Conservation (phyloP, 1,140 invertebrate genomes). For the Mylabris phalerata region DNA sequence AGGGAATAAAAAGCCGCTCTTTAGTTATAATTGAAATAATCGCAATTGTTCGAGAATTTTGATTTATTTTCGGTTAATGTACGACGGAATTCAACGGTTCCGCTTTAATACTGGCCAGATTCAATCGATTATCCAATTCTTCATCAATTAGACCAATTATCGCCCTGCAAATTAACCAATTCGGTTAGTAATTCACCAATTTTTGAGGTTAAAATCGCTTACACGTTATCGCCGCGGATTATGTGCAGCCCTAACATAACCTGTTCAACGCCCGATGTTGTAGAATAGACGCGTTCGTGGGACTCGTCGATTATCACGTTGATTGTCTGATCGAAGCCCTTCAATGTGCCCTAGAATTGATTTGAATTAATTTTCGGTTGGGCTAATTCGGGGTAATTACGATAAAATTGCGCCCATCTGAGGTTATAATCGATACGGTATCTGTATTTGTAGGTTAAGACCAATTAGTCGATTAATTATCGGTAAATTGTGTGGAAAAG, state of each 20-base stretch:
- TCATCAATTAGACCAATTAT: slow-evolving; percentile 91
- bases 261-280: slow-evolving; percentile 87
- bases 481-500: slow-evolving; percentile 42
- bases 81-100: slow-evolving; percentile 83
- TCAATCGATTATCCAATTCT: slow-evolving; percentile 76
- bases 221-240: slow-evolving; percentile 96
- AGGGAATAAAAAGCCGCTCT: no score
- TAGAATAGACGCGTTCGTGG: slow-evolving; percentile 93
- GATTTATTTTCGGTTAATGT: slow-evolving; percentile 49
- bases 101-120: slow-evolving; percentile 78
- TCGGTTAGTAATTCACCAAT: neutral
- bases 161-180: slow-evolving; percentile 53
- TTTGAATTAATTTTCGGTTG: neutral
- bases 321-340: slow-evolving; percentile 96
- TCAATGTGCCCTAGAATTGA: slow-evolving; percentile 66
- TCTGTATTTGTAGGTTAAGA: slow-evolving; percentile 49
- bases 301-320: slow-evolving; percentile 97
- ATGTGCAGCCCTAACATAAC: slow-evolving; percentile 95
- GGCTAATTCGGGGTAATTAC: slow-evolving; percentile 60
- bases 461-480: slow-evolving; percentile 5
- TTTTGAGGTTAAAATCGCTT: slow-evolving; percentile 37
- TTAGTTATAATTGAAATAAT: neutral
- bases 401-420: slow-evolving; percentile 92
- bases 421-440: slow-evolving; percentile 89
- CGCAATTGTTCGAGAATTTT: neutral